A percentile compares a stretch with the other conserved stretches of the same genome.
These are phyloP conservation scores for Synodontis membranacea DNA, from an alignment of 2,113 vertebrate genomes.

Conservation along the genomic window DNA sequence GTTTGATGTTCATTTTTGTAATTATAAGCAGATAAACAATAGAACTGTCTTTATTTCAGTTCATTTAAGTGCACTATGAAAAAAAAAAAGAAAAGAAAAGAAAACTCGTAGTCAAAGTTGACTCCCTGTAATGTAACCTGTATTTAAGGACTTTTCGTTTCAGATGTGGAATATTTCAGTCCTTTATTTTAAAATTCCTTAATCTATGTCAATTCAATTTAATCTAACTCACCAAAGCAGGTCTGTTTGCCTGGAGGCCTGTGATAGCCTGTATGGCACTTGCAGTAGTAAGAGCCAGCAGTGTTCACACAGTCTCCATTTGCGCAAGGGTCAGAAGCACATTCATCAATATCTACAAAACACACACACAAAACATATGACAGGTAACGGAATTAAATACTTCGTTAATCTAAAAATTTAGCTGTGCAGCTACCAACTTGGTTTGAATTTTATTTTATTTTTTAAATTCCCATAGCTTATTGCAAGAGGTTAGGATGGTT, in stretches of 20 bases:
- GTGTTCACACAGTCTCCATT: conserved; percentile 80
- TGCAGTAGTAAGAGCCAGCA: conserved; percentile 79
- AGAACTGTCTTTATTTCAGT: background rate
- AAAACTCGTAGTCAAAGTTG: background rate
- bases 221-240: conserved; percentile 71
- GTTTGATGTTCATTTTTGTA: background rate
- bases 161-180: background rate
- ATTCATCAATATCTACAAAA: conserved; percentile 77
- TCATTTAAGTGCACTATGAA: background rate
- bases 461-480: background rate
- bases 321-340: conserved; percentile 71
- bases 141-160: background rate
- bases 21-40: background rate
- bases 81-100: background rate
- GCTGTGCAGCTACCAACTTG: background rate
- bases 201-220: background rate
- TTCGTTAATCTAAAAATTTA: background rate
- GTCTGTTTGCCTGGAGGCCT: conserved; percentile 72
- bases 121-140: background rate
- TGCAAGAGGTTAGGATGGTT: background rate
- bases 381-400: background rate
- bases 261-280: conserved; percentile 75
- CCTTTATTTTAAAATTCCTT: background rate
- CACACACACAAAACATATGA: background rate
- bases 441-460: background rate